Conservation (phyloP, 2,888 invertebrate genomes). For the Autographa gamma region DNA sequence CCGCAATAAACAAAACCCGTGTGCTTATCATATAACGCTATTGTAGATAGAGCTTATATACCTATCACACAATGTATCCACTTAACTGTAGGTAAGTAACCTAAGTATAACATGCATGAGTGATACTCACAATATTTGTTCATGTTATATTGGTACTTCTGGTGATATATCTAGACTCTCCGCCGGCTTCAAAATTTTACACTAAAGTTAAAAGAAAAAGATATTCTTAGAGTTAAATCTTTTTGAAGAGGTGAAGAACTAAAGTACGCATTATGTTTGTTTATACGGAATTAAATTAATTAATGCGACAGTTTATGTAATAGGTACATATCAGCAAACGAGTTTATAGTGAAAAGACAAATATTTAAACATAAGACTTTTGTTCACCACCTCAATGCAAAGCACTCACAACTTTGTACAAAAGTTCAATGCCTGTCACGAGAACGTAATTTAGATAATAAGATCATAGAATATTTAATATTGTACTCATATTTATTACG, state of each 20-base stretch:
- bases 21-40: conserved; percentile 14
- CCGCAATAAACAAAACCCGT: conserved; percentile 15
- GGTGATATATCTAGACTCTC: conserved; percentile 69
- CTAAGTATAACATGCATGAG: conserved; percentile 53
- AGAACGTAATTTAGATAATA: conserved; percentile 11
- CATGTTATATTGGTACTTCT: conserved; percentile 73
- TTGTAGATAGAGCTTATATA: conserved; percentile 2
- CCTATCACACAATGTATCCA: conserved; percentile 13
- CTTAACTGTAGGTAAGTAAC: conserved; percentile 13
- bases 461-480: not conserved
- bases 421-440: conserved; percentile 79
- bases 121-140: conserved; percentile 80
- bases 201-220: conserved; percentile 79
- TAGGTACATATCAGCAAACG: conserved; percentile 1
- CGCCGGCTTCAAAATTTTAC: conserved; percentile 74
- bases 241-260: conserved; percentile 58
- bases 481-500: conserved; percentile 36
- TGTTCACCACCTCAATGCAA: conserved; percentile 61
- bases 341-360: conserved; percentile 13
- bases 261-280: conserved; percentile 35
- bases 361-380: conserved; percentile 41
- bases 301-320: conserved; percentile 14
- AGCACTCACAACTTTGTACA: conserved; percentile 82
- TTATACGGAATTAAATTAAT: conserved; percentile 5
- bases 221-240: conserved; percentile 59